Base-by-base conservation (phyloP, 2,113 vertebrate species). In the Eptesicus fuscus region DNA sequence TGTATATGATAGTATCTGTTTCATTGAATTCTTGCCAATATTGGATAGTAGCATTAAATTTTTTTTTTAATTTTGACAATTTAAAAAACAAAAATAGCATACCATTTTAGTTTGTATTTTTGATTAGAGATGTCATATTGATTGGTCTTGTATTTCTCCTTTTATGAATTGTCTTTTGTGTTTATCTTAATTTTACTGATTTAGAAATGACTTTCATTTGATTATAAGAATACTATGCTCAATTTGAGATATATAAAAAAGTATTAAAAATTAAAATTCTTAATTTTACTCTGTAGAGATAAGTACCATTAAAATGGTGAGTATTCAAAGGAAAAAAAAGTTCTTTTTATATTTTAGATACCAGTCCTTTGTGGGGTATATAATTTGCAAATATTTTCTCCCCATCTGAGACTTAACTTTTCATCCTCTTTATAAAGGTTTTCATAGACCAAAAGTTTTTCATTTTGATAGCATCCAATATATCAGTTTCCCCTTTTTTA, bases 181-280 rank as follows among this genome's bases (percentile, higher is more conserved):
- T 80, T 74, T 20, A 40, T 93, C 22, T 79, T 84, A 13, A 89
- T 73, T 79, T 79, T 73, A 79, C 35, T 80, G 32, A 78, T 79
- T 83, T 73, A 84, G 79, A 94, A 76, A 83, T 87, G 70, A 74
- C 51, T 73, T 88, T 84, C 67, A 61, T 74, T 96, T 49, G 25
- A 37, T 77, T 37, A 67, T 65, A 37, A 91, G 59, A 82, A 53
- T 70, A 77, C 13, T 63, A 3, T 74, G 37, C 51, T 47, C 20
- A 92, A 77, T 63, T 51, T 76, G 30, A 7, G 28, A 10, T 90
- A 23, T 92, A 20, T 9, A 80, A 83, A 89, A 56, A 51, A 91
- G 13, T 61, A 80, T 44, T 74, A 96, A 84, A 37, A 88, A 80
- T 84, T 80, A 42, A 88, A 73, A 92, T 84, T 89, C 16, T 73